Conservation (phyloP, 2,797 vertebrate species). For the Rhinichthys osculus region DNA sequence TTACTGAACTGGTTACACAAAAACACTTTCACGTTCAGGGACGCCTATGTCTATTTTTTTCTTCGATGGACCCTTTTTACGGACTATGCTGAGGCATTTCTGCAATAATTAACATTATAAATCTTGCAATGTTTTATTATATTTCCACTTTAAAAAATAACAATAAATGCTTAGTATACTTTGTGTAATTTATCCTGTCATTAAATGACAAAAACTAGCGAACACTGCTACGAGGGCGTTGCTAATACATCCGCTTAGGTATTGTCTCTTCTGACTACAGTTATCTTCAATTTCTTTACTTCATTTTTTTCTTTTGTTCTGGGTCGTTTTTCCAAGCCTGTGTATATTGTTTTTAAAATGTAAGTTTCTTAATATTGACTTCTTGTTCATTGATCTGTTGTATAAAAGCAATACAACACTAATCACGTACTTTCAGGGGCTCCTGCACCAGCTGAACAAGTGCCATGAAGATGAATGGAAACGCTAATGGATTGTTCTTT, state of each 20-base stretch:
- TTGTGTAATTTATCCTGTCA: not conserved
- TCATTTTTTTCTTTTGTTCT: no score
- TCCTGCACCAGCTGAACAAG: not conserved
- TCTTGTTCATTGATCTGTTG: slow-evolving; percentile 52
- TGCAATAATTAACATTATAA: not conserved
- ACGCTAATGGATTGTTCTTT: not conserved
- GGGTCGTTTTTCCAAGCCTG: no score
- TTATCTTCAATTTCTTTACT: no score
- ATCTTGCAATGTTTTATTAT: not conserved
- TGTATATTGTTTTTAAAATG: not conserved
- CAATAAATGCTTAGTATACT: not conserved
- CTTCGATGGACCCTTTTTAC: not conserved
- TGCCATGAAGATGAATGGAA: slow-evolving; percentile 36
- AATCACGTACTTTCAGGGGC: slow-evolving; percentile 6
- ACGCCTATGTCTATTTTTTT: no score
- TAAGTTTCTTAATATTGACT: not conserved
- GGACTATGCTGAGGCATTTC: not conserved
- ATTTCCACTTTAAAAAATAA: not conserved
- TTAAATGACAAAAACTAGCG: not conserved
- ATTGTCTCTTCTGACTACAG: not conserved
- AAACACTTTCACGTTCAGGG: not conserved
- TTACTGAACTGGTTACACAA: not conserved
- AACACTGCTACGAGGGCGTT: not conserved
- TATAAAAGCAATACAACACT: slow-evolving; percentile 17
- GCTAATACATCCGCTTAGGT: not conserved